phyloP scores from a whole-genome alignment of 2,888 invertebrate species.

The Drosophila limbata region DNA sequence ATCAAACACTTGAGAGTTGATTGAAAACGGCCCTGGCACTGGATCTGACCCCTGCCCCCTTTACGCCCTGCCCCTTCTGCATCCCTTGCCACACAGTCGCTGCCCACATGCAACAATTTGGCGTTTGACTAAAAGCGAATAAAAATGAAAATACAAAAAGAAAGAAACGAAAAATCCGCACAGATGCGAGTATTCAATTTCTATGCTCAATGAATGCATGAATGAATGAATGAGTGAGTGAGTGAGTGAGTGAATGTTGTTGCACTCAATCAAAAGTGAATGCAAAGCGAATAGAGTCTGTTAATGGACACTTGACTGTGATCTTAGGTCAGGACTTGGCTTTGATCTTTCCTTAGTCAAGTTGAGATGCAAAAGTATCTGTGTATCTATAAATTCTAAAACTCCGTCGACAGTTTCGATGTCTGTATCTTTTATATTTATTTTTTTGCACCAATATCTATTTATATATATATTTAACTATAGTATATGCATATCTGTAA shows the following conservation, averaged over 20 bases:
- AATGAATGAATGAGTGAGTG: not conserved
- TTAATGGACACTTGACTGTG: constrained; percentile 39
- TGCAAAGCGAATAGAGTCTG: constrained; percentile 34
- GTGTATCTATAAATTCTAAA: not conserved
- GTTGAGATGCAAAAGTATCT: constrained; percentile 3
- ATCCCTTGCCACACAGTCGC: constrained; percentile 9
- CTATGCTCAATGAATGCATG: constrained; percentile 1
- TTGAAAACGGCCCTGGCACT: constrained; percentile 60
- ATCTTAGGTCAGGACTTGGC: constrained; percentile 37
- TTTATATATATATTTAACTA: not conserved
- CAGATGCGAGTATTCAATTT: constrained; percentile 57
- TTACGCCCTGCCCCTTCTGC: not conserved
- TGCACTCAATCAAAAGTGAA: constrained; percentile 53
- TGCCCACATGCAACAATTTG: constrained; percentile 77
- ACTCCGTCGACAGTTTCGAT: no score
- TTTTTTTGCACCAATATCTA: no score
- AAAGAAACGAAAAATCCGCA: constrained; percentile 57
- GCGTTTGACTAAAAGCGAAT: constrained; percentile 63
- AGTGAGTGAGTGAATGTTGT: constrained; percentile 33
- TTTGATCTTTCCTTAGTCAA: constrained; percentile 39
- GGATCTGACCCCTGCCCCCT: constrained; percentile 12
- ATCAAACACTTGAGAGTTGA: constrained; percentile 77
- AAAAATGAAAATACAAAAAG: not conserved
- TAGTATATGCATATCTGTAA: not conserved
- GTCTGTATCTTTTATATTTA: no score